Conservation (phyloP, 2,888 invertebrate genomes). For the Omphaloscelis lunosa region DNA sequence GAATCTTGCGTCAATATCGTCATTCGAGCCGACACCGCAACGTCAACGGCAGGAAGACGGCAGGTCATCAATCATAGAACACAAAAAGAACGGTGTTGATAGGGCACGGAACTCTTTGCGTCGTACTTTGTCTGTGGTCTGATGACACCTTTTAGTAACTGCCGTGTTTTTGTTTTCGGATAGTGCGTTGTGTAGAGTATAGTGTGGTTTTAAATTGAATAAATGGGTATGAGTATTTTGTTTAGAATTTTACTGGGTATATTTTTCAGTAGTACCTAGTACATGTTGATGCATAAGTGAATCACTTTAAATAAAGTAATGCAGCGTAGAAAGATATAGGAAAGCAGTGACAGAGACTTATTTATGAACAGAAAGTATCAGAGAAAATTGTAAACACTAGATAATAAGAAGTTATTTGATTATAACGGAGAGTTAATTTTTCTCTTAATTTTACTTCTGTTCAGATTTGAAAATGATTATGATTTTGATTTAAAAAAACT, state of each 20-base stretch:
- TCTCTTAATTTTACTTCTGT: neutral
- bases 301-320: neutral
- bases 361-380: neutral
- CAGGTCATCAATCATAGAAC: conserved; percentile 82
- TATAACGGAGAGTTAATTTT: too few relatives aligned
- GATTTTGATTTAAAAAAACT: too few relatives aligned
- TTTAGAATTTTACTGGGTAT: too few relatives aligned
- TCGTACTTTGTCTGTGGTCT: conserved; percentile 76
- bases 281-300: too few relatives aligned
- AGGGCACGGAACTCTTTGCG: conserved; percentile 78
- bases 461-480: too few relatives aligned
- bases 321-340: neutral
- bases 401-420: too few relatives aligned
- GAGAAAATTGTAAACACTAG: neutral
- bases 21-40: conserved; percentile 68
- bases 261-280: neutral
- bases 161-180: conserved; percentile 41
- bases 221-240: neutral
- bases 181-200: conserved; percentile 5
- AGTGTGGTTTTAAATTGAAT: conserved; percentile 1
- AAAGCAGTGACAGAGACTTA: neutral
- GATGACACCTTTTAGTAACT: conserved; percentile 62
- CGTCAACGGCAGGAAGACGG: conserved; percentile 57
- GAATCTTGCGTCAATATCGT: conserved; percentile 77
- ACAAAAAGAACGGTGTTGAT: conserved; percentile 84